Percentiles rank a stretch among this genome's conserved stretches.
phyloP scores from a whole-genome alignment of 2,113 vertebrate genomes.

The Kobus ellipsiprymnus region DNA sequence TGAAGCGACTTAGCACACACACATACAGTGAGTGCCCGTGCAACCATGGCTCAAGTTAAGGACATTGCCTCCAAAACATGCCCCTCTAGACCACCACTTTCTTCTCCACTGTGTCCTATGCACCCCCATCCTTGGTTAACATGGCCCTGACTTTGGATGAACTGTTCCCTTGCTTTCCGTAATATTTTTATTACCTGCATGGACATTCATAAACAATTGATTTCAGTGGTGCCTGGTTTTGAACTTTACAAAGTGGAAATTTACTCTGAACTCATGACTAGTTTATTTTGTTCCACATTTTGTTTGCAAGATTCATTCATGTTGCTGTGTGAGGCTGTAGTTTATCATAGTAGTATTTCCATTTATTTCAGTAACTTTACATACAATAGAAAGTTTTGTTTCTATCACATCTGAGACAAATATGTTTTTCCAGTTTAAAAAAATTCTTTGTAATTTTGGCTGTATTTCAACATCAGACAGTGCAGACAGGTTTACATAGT shows the following conservation, averaged over 20 bases:
- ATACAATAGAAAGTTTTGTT: not conserved
- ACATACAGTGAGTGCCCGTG: not conserved
- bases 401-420: not conserved
- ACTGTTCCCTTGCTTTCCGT: not conserved
- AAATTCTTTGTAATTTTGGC: not conserved
- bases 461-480: not conserved
- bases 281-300: not conserved
- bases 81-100: not conserved
- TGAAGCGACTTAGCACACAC: too few species aligned
- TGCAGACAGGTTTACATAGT: not conserved
- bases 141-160: not conserved
- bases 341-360: not conserved
- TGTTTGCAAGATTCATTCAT: not conserved
- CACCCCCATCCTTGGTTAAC: not conserved
- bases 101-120: not conserved
- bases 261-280: not conserved
- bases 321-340: not conserved
- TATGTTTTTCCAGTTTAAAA: not conserved
- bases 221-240: not conserved
- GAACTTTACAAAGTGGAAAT: not conserved
- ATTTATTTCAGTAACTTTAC: not conserved
- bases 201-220: not conserved
- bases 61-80: not conserved
- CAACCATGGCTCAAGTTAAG: not conserved
- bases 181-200: not conserved